These are phyloP conservation scores for Microctonus aethiopoides DNA, from an alignment of 2,888 invertebrate genomes.

Conservation along the genomic window DNA sequence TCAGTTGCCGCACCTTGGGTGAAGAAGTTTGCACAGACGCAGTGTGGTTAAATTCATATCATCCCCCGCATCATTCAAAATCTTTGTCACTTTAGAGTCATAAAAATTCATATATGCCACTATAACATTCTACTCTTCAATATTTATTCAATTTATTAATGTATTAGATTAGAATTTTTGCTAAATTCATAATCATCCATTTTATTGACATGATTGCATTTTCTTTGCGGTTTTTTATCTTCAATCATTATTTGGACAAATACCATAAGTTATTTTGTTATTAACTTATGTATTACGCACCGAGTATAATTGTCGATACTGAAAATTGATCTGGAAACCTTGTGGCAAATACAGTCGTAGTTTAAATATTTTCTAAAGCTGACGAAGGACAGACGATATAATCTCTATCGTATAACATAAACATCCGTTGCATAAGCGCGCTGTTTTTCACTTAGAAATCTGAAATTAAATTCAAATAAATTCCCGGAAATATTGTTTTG, in stretches of 20 bases:
- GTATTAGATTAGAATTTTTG: too few species aligned
- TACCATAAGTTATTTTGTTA: background rate
- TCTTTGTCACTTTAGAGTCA: background rate
- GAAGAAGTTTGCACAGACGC: constrained; percentile 22
- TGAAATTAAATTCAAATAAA: background rate
- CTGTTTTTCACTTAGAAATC: background rate
- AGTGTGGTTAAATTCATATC: background rate
- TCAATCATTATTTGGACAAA: background rate
- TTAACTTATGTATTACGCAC: background rate
- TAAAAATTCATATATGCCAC: background rate
- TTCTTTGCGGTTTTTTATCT: background rate
- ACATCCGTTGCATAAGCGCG: background rate
- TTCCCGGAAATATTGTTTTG: too few species aligned
- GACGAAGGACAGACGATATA: background rate
- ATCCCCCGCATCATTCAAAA: background rate
- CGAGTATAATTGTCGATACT: background rate
- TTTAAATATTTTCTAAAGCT: background rate
- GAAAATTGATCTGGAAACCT: background rate
- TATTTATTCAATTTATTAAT: too few species aligned
- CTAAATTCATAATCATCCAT: background rate
- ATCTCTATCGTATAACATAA: background rate
- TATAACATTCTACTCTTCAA: too few species aligned
- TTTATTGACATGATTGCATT: background rate
- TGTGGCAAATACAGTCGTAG: background rate
- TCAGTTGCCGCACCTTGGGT: constrained; percentile 19